A percentile compares a stretch with the other conserved stretches of the same genome.
phyloP scores from a whole-genome alignment of 1,140 invertebrate species.

The Drosophila persimilis region DNA sequence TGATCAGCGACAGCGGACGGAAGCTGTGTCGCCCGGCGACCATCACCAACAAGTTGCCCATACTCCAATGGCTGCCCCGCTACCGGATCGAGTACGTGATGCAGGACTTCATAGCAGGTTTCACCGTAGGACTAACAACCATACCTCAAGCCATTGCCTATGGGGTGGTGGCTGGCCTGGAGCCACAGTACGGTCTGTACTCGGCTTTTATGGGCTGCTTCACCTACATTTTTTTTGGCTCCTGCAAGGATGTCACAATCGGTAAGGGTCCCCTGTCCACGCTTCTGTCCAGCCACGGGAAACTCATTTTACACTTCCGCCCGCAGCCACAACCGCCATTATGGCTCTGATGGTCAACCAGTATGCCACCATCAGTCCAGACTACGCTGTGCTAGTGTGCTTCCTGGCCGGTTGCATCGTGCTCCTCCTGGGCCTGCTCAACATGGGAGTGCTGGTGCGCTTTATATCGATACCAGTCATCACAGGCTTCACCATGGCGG shows the following conservation, averaged over 20 bases:
- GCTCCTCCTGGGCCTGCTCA: constrained; percentile 89
- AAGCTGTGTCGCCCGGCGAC: constrained; percentile 82
- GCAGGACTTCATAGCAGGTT: constrained; percentile 90
- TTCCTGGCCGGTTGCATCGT: constrained; percentile 92
- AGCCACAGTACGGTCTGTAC: constrained; percentile 87
- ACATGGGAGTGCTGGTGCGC: constrained; percentile 94
- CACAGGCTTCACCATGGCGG: constrained; percentile 94
- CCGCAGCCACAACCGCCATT: constrained; percentile 90
- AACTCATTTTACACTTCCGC: not conserved
- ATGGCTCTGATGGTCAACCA: constrained; percentile 90
- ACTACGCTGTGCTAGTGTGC: constrained; percentile 91
- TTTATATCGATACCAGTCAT: constrained; percentile 96
- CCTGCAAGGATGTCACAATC: constrained; percentile 93
- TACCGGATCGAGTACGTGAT: constrained; percentile 86
- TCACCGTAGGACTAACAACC: constrained; percentile 93
- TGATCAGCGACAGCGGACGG: constrained; percentile 52
- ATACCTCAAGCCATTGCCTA: constrained; percentile 95
- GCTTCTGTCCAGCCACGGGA: too few species aligned
- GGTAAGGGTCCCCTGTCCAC: constrained; percentile 55
- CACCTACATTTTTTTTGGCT: constrained; percentile 93
- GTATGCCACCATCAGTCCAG: constrained; percentile 86
- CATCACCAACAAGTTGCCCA: constrained; percentile 85
- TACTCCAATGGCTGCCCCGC: constrained; percentile 87
- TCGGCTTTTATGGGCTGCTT: constrained; percentile 94
- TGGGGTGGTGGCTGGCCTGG: constrained; percentile 89